These are phyloP conservation scores for human DNA, from an alignment of 2,113 vertebrate genomes.

Conservation along the genomic window DNA sequence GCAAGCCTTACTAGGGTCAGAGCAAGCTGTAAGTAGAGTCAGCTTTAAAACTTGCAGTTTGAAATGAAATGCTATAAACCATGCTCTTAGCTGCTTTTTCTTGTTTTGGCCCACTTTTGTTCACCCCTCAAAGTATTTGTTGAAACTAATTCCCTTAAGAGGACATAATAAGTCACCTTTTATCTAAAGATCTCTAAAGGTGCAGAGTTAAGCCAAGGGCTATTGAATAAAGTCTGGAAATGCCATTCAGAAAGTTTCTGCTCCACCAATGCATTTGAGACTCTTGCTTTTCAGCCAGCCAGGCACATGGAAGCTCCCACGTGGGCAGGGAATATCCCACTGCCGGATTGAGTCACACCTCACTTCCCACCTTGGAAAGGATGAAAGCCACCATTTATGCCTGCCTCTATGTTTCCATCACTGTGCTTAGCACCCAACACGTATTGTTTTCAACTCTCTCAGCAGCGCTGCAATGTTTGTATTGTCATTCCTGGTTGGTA, in stretches of 20 bases:
- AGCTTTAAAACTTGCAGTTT: not conserved
- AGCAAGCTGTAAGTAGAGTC: not conserved
- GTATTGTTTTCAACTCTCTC: not conserved
- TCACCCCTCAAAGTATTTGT: not conserved
- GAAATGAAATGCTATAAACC: not conserved
- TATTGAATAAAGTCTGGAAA: not conserved
- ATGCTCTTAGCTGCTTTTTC: not conserved
- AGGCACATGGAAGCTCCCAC: rapidly evolving
- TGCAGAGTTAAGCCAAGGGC: not conserved
- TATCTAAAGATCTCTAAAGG: not conserved
- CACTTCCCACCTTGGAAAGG: not conserved
- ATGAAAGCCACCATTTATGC: rapidly evolving
- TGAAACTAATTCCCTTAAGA: not conserved
- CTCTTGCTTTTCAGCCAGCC: rapidly evolving
- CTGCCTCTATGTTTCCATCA: not conserved
- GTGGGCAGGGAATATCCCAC: rapidly evolving
- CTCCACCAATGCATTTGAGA: not conserved
- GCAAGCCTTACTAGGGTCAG: not conserved
- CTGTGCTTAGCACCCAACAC: not conserved
- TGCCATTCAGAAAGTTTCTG: not conserved
- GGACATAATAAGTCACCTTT: not conserved
- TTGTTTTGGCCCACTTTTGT: not conserved
- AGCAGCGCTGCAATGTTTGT: not conserved
- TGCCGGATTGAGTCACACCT: rapidly evolving
- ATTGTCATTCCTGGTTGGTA: not conserved